Conservation (phyloP, 2,888 invertebrate species). For the Epiblema foenella region DNA sequence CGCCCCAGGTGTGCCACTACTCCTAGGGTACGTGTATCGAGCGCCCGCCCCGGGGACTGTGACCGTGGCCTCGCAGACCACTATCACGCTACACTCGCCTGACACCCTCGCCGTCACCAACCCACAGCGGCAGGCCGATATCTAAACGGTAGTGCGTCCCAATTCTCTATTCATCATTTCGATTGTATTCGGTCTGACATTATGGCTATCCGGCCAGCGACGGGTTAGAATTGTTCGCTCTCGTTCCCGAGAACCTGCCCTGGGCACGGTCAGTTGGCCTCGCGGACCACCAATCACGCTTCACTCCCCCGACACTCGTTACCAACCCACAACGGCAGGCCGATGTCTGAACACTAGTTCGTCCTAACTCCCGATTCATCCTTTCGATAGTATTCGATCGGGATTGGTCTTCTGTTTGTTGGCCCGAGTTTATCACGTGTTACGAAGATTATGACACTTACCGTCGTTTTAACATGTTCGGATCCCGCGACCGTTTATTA, state of each 20-base stretch:
- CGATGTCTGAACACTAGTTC: conserved; percentile 48
- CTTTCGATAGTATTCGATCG: neutral
- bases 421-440: neutral
- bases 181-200: conserved; percentile 71
- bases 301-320: conserved; percentile 71
- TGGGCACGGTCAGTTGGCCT: conserved; percentile 58
- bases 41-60: conserved; percentile 46
- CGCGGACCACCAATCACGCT: conserved; percentile 78
- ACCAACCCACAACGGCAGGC: conserved; percentile 55
- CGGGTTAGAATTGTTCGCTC: conserved; percentile 68
- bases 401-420: neutral
- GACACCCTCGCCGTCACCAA: conserved; percentile 66
- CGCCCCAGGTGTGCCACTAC: conserved; percentile 72
- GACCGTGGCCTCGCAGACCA: conserved; percentile 75
- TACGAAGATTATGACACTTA: neutral
- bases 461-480: neutral
- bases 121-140: conserved; percentile 54
- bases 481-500: neutral
- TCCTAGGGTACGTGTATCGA: conserved; percentile 75
- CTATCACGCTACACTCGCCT: conserved; percentile 76
- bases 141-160: conserved; percentile 40
- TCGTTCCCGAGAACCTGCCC: conserved; percentile 69
- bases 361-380: neutral
- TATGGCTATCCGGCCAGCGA: conserved; percentile 62
- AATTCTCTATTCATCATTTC: neutral